Percentiles rank a stretch among this genome's conserved stretches.
phyloP scores from a whole-genome alignment of 2,797 vertebrate species.

The Argyrosomus regius region DNA sequence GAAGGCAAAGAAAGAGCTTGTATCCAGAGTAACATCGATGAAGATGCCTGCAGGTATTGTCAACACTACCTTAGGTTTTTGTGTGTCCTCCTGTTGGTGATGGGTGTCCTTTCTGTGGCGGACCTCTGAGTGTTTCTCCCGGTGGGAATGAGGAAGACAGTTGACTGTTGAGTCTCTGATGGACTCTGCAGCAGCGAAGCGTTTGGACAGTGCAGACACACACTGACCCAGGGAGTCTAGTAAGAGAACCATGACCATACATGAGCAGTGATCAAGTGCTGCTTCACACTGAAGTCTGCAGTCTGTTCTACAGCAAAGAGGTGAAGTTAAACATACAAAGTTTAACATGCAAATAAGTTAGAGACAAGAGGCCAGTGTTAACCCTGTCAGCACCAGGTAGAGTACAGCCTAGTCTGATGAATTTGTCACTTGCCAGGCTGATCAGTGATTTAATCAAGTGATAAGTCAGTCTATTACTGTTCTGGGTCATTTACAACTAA shows the following conservation, averaged over 20 bases:
- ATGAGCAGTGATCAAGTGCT: slow-evolving; percentile 26
- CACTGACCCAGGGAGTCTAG: slow-evolving; percentile 86
- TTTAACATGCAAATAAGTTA: slow-evolving; percentile 65
- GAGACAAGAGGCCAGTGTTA: slow-evolving; percentile 36
- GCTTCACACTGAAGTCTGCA: slow-evolving; percentile 15
- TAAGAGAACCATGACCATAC: slow-evolving; percentile 61
- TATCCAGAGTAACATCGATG: neutral
- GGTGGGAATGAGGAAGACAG: slow-evolving; percentile 79
- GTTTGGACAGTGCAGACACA: slow-evolving; percentile 85
- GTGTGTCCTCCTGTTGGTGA: slow-evolving; percentile 81
- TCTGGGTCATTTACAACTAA: neutral
- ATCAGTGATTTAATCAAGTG: slow-evolving; percentile 23
- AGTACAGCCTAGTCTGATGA: slow-evolving; percentile 2
- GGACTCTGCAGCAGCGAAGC: slow-evolving; percentile 81
- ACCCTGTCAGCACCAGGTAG: slow-evolving; percentile 47
- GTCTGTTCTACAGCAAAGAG: slow-evolving; percentile 32
- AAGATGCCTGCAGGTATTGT: neutral
- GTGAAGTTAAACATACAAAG: slow-evolving; percentile 59
- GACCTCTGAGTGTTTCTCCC: slow-evolving; percentile 83
- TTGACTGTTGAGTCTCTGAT: slow-evolving; percentile 77
- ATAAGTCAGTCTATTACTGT: neutral
- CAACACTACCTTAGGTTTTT: slow-evolving; percentile 76
- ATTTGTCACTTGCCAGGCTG: neutral
- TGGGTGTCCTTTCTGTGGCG: slow-evolving; percentile 84
- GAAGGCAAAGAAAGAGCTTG: neutral